Conservation (phyloP, 2,113 vertebrate genomes). For the Engraulis encrasicolus region DNA sequence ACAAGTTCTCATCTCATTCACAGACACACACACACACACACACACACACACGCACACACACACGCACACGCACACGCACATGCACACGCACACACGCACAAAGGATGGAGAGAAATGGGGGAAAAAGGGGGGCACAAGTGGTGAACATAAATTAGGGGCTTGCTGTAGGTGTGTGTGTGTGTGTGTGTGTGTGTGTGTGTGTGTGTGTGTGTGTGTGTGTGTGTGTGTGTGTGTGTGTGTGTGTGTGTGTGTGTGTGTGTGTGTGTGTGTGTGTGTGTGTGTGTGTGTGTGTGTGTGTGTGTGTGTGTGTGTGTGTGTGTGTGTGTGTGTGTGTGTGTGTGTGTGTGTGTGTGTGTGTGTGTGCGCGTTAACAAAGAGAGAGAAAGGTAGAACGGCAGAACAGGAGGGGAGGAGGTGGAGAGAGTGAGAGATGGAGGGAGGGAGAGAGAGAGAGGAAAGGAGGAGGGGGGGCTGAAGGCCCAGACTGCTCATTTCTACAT, state of each 20-base stretch:
- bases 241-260: too few species aligned
- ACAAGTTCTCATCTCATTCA: conserved; percentile 58
- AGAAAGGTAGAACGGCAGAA: not conserved
- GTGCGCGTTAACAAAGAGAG: too few species aligned
- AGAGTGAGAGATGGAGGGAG: not conserved
- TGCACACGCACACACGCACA: not conserved
- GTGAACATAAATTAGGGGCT: conserved; percentile 9
- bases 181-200: too few species aligned
- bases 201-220: too few species aligned
- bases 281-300: too few species aligned
- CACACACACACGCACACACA: conserved; percentile 18
- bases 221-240: too few species aligned
- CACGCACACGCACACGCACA: conserved; percentile 33
- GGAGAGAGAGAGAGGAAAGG: not conserved
- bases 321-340: too few species aligned
- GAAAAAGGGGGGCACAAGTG: not conserved
- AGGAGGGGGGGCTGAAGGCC: not conserved
- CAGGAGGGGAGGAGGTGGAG: not conserved
- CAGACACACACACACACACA: conserved; percentile 24
- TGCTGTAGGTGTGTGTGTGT: too few species aligned
- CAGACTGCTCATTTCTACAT: not conserved
- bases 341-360: too few species aligned
- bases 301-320: too few species aligned
- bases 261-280: too few species aligned
- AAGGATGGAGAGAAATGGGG: not conserved